phyloP scores from a whole-genome alignment of 1,140 invertebrate species.

The Andrena cerasifolii region DNA sequence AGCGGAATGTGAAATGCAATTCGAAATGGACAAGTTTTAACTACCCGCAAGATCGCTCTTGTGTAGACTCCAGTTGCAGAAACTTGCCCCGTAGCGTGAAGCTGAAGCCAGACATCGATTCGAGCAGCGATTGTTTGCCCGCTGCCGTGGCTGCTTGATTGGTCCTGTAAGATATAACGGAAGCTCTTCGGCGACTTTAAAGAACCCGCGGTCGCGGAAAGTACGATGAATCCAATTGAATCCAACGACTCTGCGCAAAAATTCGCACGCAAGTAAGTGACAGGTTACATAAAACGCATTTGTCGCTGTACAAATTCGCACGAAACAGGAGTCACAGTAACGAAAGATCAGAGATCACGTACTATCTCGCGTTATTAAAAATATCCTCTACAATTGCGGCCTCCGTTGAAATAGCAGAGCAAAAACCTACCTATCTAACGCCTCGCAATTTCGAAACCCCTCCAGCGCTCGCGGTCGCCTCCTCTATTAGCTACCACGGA shows the following conservation, averaged over 20 bases:
- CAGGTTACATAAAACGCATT: background rate
- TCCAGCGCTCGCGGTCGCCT: background rate
- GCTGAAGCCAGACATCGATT: background rate
- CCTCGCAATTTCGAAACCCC: background rate
- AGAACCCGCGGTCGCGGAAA: background rate
- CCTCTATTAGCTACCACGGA: background rate
- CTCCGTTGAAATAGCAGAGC: background rate
- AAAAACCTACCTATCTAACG: background rate
- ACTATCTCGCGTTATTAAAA: too few relatives aligned
- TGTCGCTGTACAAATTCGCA: background rate
- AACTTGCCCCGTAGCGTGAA: background rate
- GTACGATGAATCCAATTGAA: slow-evolving; percentile 16
- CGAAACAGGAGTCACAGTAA: background rate
- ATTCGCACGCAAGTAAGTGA: background rate
- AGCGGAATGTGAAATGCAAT: background rate
- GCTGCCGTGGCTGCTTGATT: background rate
- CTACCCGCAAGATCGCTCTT: background rate
- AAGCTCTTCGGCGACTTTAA: background rate
- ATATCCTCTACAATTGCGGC: too few relatives aligned
- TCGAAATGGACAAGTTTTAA: background rate
- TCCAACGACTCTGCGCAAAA: background rate
- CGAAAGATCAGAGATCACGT: background rate
- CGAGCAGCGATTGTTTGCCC: slow-evolving; percentile 17
- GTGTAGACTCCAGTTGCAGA: background rate
- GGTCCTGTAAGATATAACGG: background rate